phyloP scores from a whole-genome alignment of 2,113 vertebrate genomes.

The Marmota flaviventris region DNA sequence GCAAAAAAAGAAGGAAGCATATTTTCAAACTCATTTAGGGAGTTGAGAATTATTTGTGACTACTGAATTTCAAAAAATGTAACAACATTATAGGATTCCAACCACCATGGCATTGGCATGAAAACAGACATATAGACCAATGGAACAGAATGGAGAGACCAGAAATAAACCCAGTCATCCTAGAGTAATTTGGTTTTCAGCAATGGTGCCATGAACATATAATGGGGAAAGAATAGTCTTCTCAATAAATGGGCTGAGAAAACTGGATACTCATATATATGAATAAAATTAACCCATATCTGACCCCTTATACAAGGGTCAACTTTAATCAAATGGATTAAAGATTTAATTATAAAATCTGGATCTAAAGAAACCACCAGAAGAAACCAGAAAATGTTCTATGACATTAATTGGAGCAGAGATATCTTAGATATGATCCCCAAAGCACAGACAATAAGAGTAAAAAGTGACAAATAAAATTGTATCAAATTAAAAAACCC shows the following conservation, averaged over 20 bases:
- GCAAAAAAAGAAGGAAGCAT: too few relatives aligned
- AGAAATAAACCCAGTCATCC: neutral
- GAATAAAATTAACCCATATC: neutral
- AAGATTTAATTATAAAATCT: neutral
- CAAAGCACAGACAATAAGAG: neutral
- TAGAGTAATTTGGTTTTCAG: neutral
- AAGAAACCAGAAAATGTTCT: neutral
- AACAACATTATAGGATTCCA: neutral
- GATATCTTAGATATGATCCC: neutral
- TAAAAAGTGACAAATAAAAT: neutral
- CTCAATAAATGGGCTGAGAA: too few relatives aligned
- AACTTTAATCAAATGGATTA: neutral
- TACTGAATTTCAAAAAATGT: neutral
- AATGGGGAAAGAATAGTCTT: neutral
- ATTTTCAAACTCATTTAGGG: neutral
- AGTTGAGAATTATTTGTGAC: neutral
- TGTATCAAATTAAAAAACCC: neutral
- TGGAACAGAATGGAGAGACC: neutral
- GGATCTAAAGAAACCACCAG: neutral
- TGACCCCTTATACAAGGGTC: too few relatives aligned
- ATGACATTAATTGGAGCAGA: too few relatives aligned
- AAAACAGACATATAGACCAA: neutral
- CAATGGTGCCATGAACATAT: neutral
- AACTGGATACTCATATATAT: too few relatives aligned
- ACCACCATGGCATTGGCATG: neutral